These are phyloP conservation scores for Callospermophilus lateralis DNA, from an alignment of 2,113 vertebrate genomes.

Conservation along the genomic window DNA sequence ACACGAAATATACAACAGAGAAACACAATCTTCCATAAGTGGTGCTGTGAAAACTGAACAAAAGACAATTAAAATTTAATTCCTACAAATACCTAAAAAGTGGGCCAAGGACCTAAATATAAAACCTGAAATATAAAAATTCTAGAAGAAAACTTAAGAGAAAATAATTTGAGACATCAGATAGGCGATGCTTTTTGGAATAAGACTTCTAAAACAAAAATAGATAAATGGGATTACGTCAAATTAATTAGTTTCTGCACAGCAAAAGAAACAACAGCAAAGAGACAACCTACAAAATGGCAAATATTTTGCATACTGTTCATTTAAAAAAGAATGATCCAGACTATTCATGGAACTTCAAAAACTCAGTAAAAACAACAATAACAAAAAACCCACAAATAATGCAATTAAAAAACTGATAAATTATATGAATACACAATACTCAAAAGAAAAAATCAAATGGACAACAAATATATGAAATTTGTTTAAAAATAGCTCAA, in stretches of 20 bases:
- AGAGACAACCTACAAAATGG: neutral
- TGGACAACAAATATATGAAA: neutral
- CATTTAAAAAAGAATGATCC: neutral
- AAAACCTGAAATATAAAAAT: neutral
- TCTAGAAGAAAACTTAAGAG: neutral
- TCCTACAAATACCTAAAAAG: neutral
- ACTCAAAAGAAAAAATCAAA: neutral
- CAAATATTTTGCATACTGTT: neutral
- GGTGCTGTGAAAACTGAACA: neutral
- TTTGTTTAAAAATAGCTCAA: neutral
- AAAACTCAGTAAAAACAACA: neutral
- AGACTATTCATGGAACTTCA: neutral
- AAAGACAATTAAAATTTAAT: neutral
- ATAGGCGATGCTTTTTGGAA: neutral
- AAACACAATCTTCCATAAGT: no score
- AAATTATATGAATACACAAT: neutral
- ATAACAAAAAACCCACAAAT: neutral
- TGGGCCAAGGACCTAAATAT: neutral
- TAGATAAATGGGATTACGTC: no score
- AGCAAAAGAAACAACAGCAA: neutral
- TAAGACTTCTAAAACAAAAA: neutral
- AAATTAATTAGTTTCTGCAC: no score
- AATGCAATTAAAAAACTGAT: neutral
- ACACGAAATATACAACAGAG: no score
- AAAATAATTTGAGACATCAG: neutral